Conservation (phyloP, 2,888 invertebrate species). For the Dasysyrphus albostriatus region DNA sequence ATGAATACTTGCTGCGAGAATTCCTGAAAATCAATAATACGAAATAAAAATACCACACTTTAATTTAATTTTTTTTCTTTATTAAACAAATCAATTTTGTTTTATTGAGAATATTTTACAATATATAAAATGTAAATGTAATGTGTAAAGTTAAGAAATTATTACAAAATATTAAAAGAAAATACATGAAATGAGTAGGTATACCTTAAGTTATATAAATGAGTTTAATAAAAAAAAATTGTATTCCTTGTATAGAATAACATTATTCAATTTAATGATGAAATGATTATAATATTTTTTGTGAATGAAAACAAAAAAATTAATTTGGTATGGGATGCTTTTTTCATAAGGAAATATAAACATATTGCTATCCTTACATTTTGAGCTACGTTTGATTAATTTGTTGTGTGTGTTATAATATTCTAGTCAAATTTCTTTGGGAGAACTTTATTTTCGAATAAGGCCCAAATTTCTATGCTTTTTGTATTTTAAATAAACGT, state of each 20-base stretch:
- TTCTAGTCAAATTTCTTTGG: constrained; percentile 33
- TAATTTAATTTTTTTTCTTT: constrained; percentile 61
- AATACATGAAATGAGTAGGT: constrained; percentile 49
- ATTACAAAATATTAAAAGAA: constrained; percentile 47
- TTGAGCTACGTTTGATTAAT: constrained; percentile 41
- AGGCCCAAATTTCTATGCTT: constrained; percentile 40
- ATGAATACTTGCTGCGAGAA: too few species aligned
- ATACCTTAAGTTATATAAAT: constrained; percentile 34
- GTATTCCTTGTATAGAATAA: constrained; percentile 32
- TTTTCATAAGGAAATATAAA: constrained; percentile 56
- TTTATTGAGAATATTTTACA: constrained; percentile 72
- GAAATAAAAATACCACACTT: constrained; percentile 43
- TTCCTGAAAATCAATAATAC: neutral
- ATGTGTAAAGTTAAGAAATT: constrained; percentile 63
- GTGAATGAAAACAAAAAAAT: constrained; percentile 28
- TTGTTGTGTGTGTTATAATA: constrained; percentile 6
- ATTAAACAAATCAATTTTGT: constrained; percentile 69
- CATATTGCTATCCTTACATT: constrained; percentile 34
- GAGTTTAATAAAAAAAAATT: constrained; percentile 29
- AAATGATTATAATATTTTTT: neutral
- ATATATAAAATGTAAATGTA: constrained; percentile 69
- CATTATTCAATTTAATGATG: constrained; percentile 36
- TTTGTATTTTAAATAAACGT: constrained; percentile 38
- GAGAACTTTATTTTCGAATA: constrained; percentile 32
- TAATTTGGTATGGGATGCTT: constrained; percentile 44